Base-by-base conservation (phyloP, 92 coral and sea anemone species). In the Zoanthus sociatus region DNA sequence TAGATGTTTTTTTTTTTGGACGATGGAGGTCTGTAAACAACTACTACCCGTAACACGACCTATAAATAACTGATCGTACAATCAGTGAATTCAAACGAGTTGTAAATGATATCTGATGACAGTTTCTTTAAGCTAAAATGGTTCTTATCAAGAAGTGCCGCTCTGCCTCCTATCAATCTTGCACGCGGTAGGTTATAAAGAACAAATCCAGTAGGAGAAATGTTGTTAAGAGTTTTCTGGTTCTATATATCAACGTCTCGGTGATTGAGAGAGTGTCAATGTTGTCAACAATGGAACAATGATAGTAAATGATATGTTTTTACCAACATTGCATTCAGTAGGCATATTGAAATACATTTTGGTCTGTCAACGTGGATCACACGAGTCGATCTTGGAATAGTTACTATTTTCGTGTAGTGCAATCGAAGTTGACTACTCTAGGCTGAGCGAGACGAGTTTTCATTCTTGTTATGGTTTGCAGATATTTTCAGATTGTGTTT, bases 131-230 rank as follows among this genome's bases (percentile, higher is more conserved):
- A 74, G 20, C 58, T 75, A 20, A 83, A 83, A 71, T 47, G 74
- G 79, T 78, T 61, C 55, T 42, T 82, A n/a, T 82, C 46, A 56
- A 86, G 83, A 72, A 86, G 64, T 37, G 74, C 89, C 42, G 76
- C 83, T 75, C 83, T 33, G 11, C 83, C 89, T 26, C 83, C 89
- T 64, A 83, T 64, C 33, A 50, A 47, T 51, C 71, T 13, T 11
- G 37, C 48, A 51, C 83, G 82, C 60, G 83, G 89, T 73, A 74
- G 66, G 21, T 42, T 79, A 42, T 55, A 54, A 58, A 76, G 50
- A 53, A 37, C 14, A 76, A 54, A 86, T 72, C 82, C 88, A n/a
- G 42, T 37, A 74, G 82, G 88, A 70, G 82, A 84, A 84, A 84
- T 50, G 42, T 51, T 63, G 61, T 74, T 76, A 37, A 76, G 53